Conservation (phyloP, 2,113 vertebrate genomes). For the Burhinus bistriatus region DNA sequence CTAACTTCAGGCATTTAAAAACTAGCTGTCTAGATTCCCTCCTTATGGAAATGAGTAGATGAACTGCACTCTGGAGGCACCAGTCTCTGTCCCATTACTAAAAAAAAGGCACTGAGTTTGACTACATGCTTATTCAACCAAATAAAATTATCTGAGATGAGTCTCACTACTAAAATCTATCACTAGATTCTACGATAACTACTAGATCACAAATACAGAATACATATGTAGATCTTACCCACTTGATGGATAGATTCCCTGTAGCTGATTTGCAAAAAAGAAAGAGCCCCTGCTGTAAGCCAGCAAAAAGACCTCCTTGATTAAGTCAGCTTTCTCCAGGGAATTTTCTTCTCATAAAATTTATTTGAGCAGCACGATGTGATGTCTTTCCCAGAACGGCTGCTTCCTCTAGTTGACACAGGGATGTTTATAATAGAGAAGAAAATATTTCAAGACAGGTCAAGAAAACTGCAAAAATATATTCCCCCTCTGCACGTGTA, state of each 20-base stretch:
- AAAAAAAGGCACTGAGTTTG: background rate
- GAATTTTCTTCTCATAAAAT: background rate
- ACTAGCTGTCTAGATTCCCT: background rate
- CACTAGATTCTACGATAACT: background rate
- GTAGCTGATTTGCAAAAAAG: background rate
- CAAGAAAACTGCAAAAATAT: background rate
- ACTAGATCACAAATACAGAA: background rate
- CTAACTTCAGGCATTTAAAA: background rate
- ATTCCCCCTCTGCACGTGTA: background rate
- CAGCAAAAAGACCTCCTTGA: background rate
- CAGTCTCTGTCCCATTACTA: background rate
- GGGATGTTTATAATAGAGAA: background rate
- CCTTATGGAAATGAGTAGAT: background rate
- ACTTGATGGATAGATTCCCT: background rate
- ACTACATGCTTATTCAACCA: background rate
- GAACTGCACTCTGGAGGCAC: background rate
- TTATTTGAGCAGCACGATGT: background rate
- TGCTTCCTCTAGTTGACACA: background rate
- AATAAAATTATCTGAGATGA: background rate
- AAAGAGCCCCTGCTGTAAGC: background rate
- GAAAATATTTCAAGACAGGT: background rate
- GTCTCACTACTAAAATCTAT: background rate
- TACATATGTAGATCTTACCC: background rate
- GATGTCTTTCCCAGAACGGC: background rate
- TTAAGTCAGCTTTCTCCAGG: background rate